Evolutionary conservation across 1,140 invertebrate species (phyloP).

Genomic region (Scaptomyza pallida): DNA sequence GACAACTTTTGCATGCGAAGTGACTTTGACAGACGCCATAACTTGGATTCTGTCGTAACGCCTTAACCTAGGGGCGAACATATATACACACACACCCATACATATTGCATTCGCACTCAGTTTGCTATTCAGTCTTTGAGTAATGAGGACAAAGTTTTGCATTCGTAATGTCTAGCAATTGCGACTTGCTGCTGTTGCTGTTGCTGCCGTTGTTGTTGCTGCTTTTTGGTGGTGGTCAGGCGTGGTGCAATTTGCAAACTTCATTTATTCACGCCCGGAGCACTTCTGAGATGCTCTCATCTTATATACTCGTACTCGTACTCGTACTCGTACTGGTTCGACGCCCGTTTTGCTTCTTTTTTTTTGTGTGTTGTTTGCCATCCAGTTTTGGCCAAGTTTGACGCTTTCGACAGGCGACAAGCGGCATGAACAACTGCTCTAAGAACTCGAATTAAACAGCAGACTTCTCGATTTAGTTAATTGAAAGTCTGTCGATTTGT

Average conservation of each 20-base stretch:
- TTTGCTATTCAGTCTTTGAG: constrained; percentile 41
- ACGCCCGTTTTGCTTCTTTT: constrained; percentile 29
- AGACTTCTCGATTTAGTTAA: constrained; percentile 2
- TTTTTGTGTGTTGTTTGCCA: constrained; percentile 70
- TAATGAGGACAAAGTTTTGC: constrained; percentile 83
- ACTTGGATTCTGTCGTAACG: constrained; percentile 73
- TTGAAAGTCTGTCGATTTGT: constrained; percentile 56
- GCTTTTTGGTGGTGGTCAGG: constrained; percentile 74
- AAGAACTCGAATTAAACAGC: background rate
- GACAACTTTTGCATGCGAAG: constrained; percentile 70
- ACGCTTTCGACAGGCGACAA: constrained; percentile 71
- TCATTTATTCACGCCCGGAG: constrained; percentile 81
- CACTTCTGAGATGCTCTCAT: constrained; percentile 43
- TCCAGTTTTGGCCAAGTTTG: constrained; percentile 67
- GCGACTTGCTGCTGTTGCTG: constrained; percentile 16
- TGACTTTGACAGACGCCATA: constrained; percentile 82
- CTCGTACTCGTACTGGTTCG: constrained; percentile 17
- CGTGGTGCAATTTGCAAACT: constrained; percentile 82
- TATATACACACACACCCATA: constrained; percentile 16
- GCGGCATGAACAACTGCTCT: constrained; percentile 32
- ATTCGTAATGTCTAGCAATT: constrained; percentile 60
- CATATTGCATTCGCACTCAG: constrained; percentile 4
- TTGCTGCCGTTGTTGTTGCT: constrained; percentile 22
- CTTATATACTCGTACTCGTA: background rate
- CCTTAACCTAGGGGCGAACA: constrained; percentile 74